Base-by-base conservation (phyloP, 2,888 invertebrate genomes). In the Agrotis puta region DNA sequence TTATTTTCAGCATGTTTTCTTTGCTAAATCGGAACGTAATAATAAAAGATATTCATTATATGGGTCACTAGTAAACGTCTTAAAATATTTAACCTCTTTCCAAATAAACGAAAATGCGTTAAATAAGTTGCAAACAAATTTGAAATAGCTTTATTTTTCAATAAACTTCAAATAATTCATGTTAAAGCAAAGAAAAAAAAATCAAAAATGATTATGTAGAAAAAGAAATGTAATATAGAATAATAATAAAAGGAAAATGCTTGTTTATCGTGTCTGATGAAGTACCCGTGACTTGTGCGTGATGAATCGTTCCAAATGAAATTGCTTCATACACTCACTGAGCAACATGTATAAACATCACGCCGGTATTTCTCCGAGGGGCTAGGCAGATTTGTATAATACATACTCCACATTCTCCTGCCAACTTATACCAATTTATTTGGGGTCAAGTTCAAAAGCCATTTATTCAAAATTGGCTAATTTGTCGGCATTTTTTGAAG, bases 251-350 rank as follows among this genome's bases (percentile, higher is more conserved):
- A 81, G 64, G 53, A 56, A 64, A 77, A 58, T 58, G 54, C 16
- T 54, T 61, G 78, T 71, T 79, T 77, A 82, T 77, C 82, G 72
- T 57, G 1, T 57, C 45, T 58, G 79, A 61, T 77, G 63, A 66
- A 66, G 68, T 64, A 76, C 64, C 76, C 82, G 77, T 82, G 79
- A 78, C 64, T 74, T 51, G 70, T 64, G 85, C 85, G 85, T 85
- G 85, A 57, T 78, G 53, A 86, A 87, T 84, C 70, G 79, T 24
- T 54, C 64, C 67, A 82, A 82, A 85, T 82, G 58, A 84, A 82
- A 85, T 81, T 81, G 27, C 64, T 69, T 70, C 64, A 64, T 6
- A 70, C 71, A 27, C 48, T 54, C 70, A 43, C 47, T 24, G 18
- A 66, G 22, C 45, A n/a, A 61, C 22, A 39, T 62, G 51, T 43